These are phyloP conservation scores for Proterorhinus semilunaris DNA, from an alignment of 2,113 vertebrate genomes.

Conservation along the genomic window DNA sequence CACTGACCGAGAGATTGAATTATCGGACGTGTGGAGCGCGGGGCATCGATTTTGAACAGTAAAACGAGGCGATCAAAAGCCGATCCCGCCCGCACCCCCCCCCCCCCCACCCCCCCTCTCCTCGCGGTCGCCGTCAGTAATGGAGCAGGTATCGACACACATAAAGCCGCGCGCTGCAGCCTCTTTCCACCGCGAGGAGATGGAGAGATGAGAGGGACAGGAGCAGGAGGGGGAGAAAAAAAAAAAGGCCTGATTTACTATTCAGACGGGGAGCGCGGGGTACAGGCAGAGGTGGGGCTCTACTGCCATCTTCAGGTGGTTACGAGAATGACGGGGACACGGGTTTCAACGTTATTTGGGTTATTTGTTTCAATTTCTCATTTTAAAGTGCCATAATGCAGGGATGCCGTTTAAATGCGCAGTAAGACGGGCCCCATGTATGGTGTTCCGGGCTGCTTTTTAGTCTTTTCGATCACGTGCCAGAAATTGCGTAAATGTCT, in stretches of 20 bases:
- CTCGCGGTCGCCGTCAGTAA: not conserved
- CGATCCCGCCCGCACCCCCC: not conserved
- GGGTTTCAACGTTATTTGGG: no score
- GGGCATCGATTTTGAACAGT: not conserved
- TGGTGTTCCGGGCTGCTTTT: no score
- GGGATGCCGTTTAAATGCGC: no score
- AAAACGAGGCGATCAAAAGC: not conserved
- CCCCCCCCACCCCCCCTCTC: not conserved
- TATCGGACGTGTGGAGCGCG: not conserved
- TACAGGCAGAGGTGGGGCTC: not conserved
- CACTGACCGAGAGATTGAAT: not conserved
- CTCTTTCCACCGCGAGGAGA: not conserved
- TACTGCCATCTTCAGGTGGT: not conserved
- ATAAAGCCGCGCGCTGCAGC: not conserved
- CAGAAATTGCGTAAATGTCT: no score
- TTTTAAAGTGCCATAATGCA: no score
- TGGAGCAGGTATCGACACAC: not conserved
- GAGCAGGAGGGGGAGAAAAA: not conserved
- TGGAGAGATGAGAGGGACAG: constrained; percentile 10
- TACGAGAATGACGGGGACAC: not conserved
- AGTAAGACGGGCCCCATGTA: no score
- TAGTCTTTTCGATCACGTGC: no score
- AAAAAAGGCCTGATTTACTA: no score
- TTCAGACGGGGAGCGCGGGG: not conserved
- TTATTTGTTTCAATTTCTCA: no score